phyloP scores from a whole-genome alignment of 37 sponge, comb jelly and placozoan species.

The Diacarnus erythraeanus region DNA sequence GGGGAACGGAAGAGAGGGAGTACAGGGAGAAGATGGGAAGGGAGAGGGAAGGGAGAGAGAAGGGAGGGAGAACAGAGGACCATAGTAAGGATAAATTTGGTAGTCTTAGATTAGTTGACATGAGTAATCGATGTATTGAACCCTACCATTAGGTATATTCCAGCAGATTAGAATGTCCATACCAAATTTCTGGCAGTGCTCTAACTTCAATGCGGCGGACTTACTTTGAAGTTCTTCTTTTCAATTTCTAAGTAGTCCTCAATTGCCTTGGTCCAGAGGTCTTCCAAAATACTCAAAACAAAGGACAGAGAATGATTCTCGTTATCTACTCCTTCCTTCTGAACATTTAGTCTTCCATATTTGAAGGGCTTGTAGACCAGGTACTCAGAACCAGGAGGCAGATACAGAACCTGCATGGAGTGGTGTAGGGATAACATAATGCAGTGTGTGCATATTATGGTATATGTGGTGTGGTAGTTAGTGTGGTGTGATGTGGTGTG shows the following conservation, averaged over 20 bases:
- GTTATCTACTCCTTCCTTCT: too few species aligned
- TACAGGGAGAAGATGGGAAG: background rate
- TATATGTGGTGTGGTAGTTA: too few species aligned
- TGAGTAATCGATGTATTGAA: too few species aligned
- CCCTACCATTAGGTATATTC: too few species aligned
- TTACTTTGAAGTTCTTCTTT: constrained; percentile 71
- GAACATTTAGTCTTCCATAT: constrained; percentile 57
- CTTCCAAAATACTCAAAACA: constrained; percentile 73
- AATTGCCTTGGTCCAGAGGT: constrained; percentile 83
- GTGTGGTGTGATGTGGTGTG: too few species aligned
- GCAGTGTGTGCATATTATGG: too few species aligned
- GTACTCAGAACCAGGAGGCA: constrained; percentile 67
- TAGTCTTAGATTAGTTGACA: too few species aligned
- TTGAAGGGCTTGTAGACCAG: constrained; percentile 73
- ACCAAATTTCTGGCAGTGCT: too few species aligned
- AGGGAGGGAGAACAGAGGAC: background rate
- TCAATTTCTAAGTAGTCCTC: constrained; percentile 63
- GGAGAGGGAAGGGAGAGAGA: background rate
- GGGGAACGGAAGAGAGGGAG: background rate
- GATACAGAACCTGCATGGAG: constrained; percentile 66
- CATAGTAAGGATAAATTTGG: too few species aligned
- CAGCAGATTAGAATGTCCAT: too few species aligned
- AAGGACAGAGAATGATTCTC: constrained; percentile 9
- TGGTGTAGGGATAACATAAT: too few species aligned
- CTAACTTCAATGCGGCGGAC: background rate